These are phyloP conservation scores for Boulengeromyrus knoepffleri DNA, from an alignment of 2,113 vertebrate genomes.

Conservation along the genomic window DNA sequence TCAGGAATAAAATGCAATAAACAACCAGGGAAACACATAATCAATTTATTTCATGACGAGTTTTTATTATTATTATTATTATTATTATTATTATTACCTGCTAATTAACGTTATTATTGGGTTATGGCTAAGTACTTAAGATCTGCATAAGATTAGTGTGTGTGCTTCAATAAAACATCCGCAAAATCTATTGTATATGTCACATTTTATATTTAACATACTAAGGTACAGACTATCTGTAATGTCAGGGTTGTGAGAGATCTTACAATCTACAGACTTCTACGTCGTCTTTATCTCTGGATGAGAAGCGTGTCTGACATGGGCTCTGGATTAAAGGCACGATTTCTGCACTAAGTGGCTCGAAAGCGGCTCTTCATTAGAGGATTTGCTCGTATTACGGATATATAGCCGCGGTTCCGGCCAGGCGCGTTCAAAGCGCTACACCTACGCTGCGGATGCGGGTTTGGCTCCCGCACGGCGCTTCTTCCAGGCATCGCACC, in stretches of 20 bases:
- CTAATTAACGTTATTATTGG: neutral
- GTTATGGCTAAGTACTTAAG: neutral
- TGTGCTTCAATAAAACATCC: neutral
- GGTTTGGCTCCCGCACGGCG: neutral
- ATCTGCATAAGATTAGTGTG: neutral
- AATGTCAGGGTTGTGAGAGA: neutral
- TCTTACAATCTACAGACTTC: neutral
- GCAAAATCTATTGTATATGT: neutral
- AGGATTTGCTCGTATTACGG: neutral
- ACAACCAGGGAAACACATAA: neutral
- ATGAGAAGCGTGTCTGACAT: conserved; percentile 29
- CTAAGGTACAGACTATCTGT: neutral
- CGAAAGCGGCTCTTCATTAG: neutral
- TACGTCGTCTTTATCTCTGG: conserved; percentile 28
- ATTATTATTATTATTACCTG: neutral
- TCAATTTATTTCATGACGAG: neutral
- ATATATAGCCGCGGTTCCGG: neutral
- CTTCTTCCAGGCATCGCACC: neutral
- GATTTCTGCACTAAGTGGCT: conserved; percentile 24
- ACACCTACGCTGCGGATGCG: neutral
- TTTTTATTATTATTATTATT: neutral
- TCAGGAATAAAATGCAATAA: neutral
- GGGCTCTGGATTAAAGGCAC: conserved; percentile 49
- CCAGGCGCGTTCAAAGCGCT: neutral
- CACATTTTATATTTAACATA: neutral